These are phyloP conservation scores for Nymphalis c-album DNA, from an alignment of 2,888 invertebrate genomes.

Conservation along the genomic window DNA sequence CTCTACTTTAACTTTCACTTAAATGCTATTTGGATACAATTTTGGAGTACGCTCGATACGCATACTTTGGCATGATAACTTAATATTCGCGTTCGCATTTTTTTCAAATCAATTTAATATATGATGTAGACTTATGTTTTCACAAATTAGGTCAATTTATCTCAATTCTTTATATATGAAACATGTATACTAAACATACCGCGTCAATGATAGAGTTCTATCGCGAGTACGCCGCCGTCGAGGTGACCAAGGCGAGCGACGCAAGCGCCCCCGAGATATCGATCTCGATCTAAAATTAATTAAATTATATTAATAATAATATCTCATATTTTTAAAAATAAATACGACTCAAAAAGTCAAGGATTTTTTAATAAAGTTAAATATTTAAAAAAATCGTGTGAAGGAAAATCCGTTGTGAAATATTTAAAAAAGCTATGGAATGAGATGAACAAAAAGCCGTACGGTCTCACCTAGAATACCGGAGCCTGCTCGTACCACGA, in stretches of 20 bases:
- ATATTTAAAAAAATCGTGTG: no score
- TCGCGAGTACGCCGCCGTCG: constrained; percentile 70
- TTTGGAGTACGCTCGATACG: no score
- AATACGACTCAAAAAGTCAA: constrained; percentile 3
- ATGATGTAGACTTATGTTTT: no score
- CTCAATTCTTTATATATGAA: no score
- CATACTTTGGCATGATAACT: no score
- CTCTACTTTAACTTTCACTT: no score
- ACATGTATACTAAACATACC: constrained; percentile 49
- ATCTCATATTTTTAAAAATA: background rate
- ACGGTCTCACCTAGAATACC: constrained; percentile 64
- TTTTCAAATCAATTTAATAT: no score
- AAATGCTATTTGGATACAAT: no score
- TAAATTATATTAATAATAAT: background rate
- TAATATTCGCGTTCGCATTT: no score
- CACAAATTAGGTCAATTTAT: no score
- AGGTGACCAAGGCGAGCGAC: constrained; percentile 74
- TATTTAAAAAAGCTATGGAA: constrained; percentile 45
- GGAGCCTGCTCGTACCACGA: constrained; percentile 62
- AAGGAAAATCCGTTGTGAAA: no score
- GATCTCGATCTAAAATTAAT: constrained; percentile 82
- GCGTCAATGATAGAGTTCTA: constrained; percentile 65
- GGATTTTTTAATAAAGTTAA: background rate
- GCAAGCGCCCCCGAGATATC: constrained; percentile 80
- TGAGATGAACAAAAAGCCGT: no score